Evolutionary conservation across 2,797 vertebrate species (phyloP), one percentile per base, ranked within the genome.

Genomic region (Alcedo atthis): DNA sequence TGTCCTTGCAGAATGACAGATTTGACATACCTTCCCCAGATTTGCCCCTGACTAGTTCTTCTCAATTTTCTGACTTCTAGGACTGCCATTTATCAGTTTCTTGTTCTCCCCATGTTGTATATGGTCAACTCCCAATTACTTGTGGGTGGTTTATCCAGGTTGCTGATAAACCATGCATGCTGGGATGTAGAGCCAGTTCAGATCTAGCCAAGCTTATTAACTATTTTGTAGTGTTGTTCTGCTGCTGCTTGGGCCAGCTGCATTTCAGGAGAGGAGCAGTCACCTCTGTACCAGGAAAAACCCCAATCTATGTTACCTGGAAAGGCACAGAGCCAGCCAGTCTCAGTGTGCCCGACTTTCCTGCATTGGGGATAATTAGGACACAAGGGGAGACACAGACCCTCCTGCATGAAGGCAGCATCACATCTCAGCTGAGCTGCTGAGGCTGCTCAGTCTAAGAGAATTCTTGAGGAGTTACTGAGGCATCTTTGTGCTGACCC

Each of bases 1-100:
- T 6, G 3, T 2, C 26, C 19, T 75, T 0, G 0, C 12, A 46
- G 35, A 82, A 9, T 2, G 0, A 12, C 9, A 32, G 18, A 12
- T 73, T 51, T 67, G 15, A 9, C 48, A 8, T 15, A 26, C 35
- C 37, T 64, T 48, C 49, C 10, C 20, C 5, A 49, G 8, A 54
- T 82, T 63, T 88, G 16, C 42, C 53, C 28, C 32, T 63, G 32
- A 79, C 19, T 61, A 22, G 5, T 21, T 85, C 81, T 57, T 37
- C 30, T 71, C 45, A 43, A 0, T 79, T 90, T 93, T 88, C 70
- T 81, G 70, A 2, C 16, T 81, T 76, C 67, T 91, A 74, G 53
- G 55, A 63, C 53, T 88, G 55, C 18, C 1, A 0, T 63, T 86
- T 22, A 9, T 18, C 43, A 33, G 24, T 33, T 86, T 13, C 19